A percentile compares a stretch with the other conserved stretches of the same genome.
phyloP scores from a whole-genome alignment of 2,797 vertebrate genomes.

The Ambastaia sidthimunki region DNA sequence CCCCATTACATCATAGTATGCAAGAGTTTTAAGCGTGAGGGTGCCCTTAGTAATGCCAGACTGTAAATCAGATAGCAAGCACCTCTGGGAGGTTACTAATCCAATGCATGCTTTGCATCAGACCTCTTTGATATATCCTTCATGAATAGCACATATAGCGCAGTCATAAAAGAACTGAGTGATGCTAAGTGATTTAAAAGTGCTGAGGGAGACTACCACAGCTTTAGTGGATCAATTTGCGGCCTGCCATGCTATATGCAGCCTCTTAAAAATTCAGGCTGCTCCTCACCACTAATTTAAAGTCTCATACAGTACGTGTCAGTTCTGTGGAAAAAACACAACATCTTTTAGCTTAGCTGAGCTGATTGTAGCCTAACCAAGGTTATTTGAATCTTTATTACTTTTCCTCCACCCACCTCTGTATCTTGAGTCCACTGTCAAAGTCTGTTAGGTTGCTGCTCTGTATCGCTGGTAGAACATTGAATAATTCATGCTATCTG shows the following conservation, averaged over 20 bases:
- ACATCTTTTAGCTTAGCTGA: conserved; percentile 67
- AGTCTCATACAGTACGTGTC: conserved; percentile 62
- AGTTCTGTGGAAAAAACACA: conserved; percentile 58
- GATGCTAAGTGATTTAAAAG: conserved; percentile 41
- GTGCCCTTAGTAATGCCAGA: conserved; percentile 13
- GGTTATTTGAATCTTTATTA: conserved; percentile 75
- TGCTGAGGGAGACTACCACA: not conserved
- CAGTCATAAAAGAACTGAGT: not conserved
- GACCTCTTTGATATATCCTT: conserved; percentile 27
- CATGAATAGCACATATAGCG: conserved; percentile 24
- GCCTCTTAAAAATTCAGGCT: conserved; percentile 23
- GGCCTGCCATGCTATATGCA: conserved; percentile 8
- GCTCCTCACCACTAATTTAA: conserved; percentile 30
- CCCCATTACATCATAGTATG: conserved; percentile 46
- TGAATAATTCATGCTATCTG: conserved; percentile 79
- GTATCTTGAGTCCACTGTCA: conserved; percentile 66
- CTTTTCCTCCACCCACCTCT: conserved; percentile 60
- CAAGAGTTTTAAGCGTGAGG: not conserved
- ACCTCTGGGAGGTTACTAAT: not conserved
- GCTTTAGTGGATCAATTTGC: not conserved
- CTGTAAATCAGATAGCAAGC: conserved; percentile 31
- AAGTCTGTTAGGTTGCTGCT: conserved; percentile 71
- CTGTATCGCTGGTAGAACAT: conserved; percentile 61
- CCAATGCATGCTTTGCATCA: conserved; percentile 3
- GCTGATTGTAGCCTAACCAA: conserved; percentile 67